Base-by-base conservation (phyloP, 92 coral and sea anemone species). In the Porites evermanni region DNA sequence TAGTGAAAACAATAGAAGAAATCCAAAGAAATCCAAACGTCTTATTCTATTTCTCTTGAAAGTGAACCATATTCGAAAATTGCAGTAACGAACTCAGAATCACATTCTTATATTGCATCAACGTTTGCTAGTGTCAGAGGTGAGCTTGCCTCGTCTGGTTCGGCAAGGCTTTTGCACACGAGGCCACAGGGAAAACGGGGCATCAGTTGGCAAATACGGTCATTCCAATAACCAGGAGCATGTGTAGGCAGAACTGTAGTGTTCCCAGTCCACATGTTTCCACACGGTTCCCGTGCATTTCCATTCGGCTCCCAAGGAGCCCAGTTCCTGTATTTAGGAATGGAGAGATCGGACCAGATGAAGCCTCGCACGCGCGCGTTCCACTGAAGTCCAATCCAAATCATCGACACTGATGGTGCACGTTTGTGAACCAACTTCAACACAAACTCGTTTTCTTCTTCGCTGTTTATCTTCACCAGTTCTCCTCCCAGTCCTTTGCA, bases 391-490 rank as follows among this genome's bases (percentile, higher is more conserved):
- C 77, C 77, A 11, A 72, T 47, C 77, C 38, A n/a, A 51, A 72
- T 32, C 58, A 2, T 4, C n/a, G n/a, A 0, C 59, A 8, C 24
- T 8, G 59, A 50, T 1, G 77, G 77, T 7, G 77, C 77, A 0
- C 10, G 19, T 18, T n/a, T 50, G 4, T 13, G 16, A 20, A 24
- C 59, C 3, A 72, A 26, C 23, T 8, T 59, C 77, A 72, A 44
- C 29, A 72, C 77, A 50, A 72, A 72, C 8, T 72, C 24, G 26
- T 72, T 72, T 50, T 72, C 77, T 14, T 13, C 58, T 1, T 2
- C 20, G 23, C 58, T 63, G 24, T 17, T 61, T 1, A 84, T 75
- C 83, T 84, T 84, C 18, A 76, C 88, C 56, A 84, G 74, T 61
- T 76, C 66, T 23, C 67, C 82, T 53, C 88, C 82, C 47, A 0